Evolutionary conservation across 2,113 vertebrate species (phyloP), one percentile per base, ranked within the genome.

Genomic region (Salvator merianae): DNA sequence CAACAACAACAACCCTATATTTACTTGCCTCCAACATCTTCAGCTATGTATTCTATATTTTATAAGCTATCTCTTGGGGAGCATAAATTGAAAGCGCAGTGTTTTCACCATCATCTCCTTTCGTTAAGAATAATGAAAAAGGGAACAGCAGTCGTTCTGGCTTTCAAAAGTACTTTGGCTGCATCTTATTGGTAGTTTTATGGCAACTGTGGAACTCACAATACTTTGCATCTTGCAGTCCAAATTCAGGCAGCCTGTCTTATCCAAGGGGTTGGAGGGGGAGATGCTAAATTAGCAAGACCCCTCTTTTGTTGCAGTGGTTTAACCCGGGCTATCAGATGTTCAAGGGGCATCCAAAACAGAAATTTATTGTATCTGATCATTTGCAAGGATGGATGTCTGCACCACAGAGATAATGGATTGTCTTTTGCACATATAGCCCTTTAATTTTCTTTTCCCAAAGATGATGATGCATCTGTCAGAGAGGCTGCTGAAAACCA

Each of bases 121-220:
- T 95, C 95, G 94, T 95, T 95, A 95, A 96, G 94, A 95, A 92
- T 95, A 96, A 96, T 95, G 94, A 96, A 95, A 55, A 96, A 94
- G 78, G 92, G 94, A 95, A 94, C 88, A 94, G 85, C 91, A 93
- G 92, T 94, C 91, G 93, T 95, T 95, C 93, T 93, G 93, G 87
- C 89, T 95, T 95, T 96, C 94, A 95, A 90, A 94, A 79, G 91
- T 89, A 81, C 86, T 93, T 90, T 89, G 90, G 62, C 87, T 87
- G 82, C 79, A 88, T 82, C 91, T 94, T 92, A 92, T 87, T 87
- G 90, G 91, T 87, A 89, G 90, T 94, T 95, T 94, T 93, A 95
- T 87, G 91, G 85, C 87, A 87, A 71, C 90, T 0, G 5, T 16
- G 30, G 40, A 50, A 75, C 28, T n/a, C 14, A 50, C 13, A 30